Percentiles rank a stretch among this genome's conserved stretches.
Evolutionary conservation across 2,888 invertebrate genomes (phyloP).

Genomic region (Diarsia mendica): DNA sequence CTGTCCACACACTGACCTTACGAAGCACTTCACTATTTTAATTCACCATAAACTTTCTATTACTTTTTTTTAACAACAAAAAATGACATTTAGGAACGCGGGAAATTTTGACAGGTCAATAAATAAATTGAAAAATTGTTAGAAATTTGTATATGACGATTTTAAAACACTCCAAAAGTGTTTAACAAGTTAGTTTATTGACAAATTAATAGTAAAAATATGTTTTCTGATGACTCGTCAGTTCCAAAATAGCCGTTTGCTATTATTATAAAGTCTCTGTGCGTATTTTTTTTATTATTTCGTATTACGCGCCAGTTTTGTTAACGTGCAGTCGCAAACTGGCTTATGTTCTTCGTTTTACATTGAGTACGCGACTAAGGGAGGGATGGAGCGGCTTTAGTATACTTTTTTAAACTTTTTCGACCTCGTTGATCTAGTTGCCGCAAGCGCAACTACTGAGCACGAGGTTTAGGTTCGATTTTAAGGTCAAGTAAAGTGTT

Average conservation of each 20-base stretch:
- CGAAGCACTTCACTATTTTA: constrained; percentile 58
- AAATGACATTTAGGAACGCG: constrained; percentile 30
- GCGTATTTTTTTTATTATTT: constrained; percentile 60
- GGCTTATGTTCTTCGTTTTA: constrained; percentile 79
- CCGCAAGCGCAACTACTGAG: too few species aligned
- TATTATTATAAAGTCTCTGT: constrained; percentile 29
- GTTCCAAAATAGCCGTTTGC: constrained; percentile 25
- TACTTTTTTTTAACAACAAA: neutral
- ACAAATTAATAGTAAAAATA: neutral
- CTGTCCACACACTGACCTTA: constrained; percentile 51
- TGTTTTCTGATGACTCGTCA: neutral
- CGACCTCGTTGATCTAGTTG: too few species aligned
- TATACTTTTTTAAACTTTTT: neutral
- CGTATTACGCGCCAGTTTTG: constrained; percentile 73
- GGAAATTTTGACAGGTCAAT: constrained; percentile 22
- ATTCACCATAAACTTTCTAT: constrained; percentile 38
- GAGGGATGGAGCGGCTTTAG: constrained; percentile 62
- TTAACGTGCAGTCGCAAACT: constrained; percentile 80
- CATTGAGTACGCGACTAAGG: constrained; percentile 66
- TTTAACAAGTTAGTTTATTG: neutral
- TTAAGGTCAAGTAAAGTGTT: neutral
- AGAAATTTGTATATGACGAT: neutral
- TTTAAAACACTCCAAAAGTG: neutral
- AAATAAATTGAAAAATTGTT: neutral
- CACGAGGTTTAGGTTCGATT: neutral